phyloP scores from a whole-genome alignment of 2,797 vertebrate genomes.

The Centroberyx gerrardi region DNA sequence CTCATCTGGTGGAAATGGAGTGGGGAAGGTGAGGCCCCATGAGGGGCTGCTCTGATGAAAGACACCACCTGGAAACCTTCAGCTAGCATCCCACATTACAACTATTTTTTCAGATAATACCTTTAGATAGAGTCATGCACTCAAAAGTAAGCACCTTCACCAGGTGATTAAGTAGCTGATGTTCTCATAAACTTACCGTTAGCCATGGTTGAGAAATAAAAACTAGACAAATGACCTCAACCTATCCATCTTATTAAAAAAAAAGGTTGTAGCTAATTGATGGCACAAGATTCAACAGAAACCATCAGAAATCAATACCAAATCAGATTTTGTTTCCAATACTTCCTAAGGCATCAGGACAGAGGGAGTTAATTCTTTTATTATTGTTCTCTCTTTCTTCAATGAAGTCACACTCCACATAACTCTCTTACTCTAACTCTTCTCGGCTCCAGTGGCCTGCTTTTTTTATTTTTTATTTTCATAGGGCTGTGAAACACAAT shows the following conservation, averaged over 20 bases:
- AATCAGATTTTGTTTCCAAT: conserved; percentile 1
- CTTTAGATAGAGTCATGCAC: conserved; percentile 9
- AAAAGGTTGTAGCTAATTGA: background rate
- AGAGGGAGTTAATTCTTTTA: conserved; percentile 38
- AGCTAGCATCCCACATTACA: conserved; percentile 51
- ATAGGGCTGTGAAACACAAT: conserved; percentile 78
- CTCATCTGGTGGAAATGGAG: conserved; percentile 61
- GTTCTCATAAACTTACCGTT: conserved; percentile 10
- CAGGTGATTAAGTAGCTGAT: conserved; percentile 20
- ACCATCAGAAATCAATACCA: background rate
- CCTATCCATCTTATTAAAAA: background rate
- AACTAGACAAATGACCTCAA: background rate
- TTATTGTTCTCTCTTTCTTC: conserved; percentile 57
- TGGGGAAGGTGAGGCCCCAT: conserved; percentile 66
- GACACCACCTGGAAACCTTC: conserved; percentile 71
- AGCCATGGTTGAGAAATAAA: conserved; percentile 1
- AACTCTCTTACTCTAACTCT: conserved; percentile 58
- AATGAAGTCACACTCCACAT: conserved; percentile 69
- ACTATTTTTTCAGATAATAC: conserved; percentile 21
- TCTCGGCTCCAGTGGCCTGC: conserved; percentile 45
- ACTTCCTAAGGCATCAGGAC: conserved; percentile 27
- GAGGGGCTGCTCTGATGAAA: conserved; percentile 60
- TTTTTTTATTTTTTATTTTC: conserved; percentile 53
- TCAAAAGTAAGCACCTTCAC: conserved; percentile 22
- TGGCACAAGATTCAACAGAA: background rate